Evolutionary conservation across 2,797 vertebrate species (phyloP).

Genomic region (Peromyscus attwateri): DNA sequence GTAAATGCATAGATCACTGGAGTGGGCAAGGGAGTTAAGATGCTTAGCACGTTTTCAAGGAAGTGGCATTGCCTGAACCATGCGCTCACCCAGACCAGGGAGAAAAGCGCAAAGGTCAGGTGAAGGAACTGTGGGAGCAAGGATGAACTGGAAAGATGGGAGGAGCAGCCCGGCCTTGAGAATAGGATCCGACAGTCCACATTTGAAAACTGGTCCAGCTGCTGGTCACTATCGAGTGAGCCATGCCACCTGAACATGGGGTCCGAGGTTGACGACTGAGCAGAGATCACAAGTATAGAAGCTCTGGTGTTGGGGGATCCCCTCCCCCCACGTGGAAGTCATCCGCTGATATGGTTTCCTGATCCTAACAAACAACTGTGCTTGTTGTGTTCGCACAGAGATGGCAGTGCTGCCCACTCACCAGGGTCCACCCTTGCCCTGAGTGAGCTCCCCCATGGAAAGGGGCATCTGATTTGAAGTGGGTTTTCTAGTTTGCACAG

Average conservation of each 20-base stretch:
- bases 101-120: neutral
- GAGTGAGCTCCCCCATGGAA: neutral
- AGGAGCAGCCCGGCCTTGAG: neutral
- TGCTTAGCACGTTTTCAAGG: neutral
- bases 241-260: neutral
- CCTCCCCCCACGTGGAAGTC: neutral
- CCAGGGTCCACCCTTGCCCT: neutral
- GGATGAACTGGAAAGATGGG: neutral
- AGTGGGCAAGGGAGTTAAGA: neutral
- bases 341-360: neutral
- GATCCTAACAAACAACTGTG: neutral
- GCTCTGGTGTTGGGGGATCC: no score
- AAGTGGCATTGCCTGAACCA: neutral
- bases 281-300: neutral
- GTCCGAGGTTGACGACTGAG: neutral
- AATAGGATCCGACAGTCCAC: neutral
- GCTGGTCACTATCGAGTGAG: neutral
- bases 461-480: neutral
- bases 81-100: neutral
- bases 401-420: neutral
- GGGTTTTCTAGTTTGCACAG: neutral
- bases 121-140: neutral
- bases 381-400: no score
- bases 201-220: neutral
- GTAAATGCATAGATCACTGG: neutral